Percentiles rank a stretch among this genome's conserved stretches.
phyloP scores from a whole-genome alignment of 2,797 vertebrate species.

The Pipistrellus kuhlii region DNA sequence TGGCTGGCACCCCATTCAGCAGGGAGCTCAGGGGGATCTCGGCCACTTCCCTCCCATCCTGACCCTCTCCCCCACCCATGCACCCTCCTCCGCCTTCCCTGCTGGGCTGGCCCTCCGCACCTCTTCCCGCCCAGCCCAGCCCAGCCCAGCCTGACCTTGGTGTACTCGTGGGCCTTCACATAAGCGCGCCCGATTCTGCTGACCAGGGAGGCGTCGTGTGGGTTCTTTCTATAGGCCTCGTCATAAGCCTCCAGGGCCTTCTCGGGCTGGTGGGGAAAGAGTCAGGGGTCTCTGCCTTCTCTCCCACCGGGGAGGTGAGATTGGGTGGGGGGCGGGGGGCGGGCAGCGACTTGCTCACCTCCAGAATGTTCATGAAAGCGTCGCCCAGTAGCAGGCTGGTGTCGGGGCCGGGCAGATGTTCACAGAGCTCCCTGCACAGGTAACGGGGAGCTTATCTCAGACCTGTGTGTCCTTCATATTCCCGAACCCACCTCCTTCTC shows the following conservation, averaged over 20 bases:
- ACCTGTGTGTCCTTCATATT: not conserved
- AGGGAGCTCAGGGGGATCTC: not conserved
- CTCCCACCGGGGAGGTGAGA: not conserved
- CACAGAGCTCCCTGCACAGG: slow-evolving; percentile 87
- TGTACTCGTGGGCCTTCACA: slow-evolving; percentile 89
- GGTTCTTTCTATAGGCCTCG: slow-evolving; percentile 85
- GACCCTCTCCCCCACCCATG: not conserved
- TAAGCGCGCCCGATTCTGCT: slow-evolving; percentile 88
- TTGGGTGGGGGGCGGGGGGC: too few relatives aligned
- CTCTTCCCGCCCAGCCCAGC: not conserved
- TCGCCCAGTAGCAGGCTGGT: slow-evolving; percentile 88
- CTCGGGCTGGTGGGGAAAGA: slow-evolving; percentile 85
- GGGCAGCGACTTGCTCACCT: slow-evolving; percentile 80
- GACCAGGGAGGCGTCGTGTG: slow-evolving; percentile 83
- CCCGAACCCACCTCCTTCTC: not conserved
- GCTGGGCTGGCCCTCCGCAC: not conserved
- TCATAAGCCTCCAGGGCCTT: slow-evolving; percentile 89
- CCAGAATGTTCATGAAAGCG: slow-evolving; percentile 89
- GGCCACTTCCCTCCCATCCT: not conserved
- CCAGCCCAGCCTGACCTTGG: slow-evolving; percentile 82
- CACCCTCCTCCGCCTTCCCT: not conserved
- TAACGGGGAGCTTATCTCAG: not conserved
- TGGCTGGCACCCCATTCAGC: not conserved
- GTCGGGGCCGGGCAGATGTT: slow-evolving; percentile 86
- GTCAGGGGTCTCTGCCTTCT: not conserved